Percentiles rank a stretch among this genome's conserved stretches.
Evolutionary conservation across 2,888 invertebrate genomes (phyloP).

Genomic region (Melinopterus prodromus): DNA sequence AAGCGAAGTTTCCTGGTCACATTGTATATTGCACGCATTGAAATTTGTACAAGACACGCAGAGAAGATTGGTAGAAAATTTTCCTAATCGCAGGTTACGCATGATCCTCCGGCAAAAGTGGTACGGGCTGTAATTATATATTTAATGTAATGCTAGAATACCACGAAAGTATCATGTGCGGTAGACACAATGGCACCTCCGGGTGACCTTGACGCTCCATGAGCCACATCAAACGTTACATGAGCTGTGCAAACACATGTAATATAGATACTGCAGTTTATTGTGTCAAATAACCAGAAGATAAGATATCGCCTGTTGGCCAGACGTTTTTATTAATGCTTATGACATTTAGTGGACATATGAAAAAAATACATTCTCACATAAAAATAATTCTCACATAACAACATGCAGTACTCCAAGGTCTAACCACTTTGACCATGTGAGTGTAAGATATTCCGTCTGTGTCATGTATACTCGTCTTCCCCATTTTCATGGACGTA

Average conservation of each 20-base stretch:
- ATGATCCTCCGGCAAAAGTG: background rate
- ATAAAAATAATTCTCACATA: background rate
- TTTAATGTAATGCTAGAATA: background rate
- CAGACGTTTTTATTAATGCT: background rate
- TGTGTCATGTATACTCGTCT: too few relatives aligned
- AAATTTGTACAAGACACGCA: too few relatives aligned
- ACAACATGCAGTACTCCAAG: background rate
- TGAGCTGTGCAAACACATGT: background rate
- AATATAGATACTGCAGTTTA: slow-evolving; percentile 4
- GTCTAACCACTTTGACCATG: too few relatives aligned
- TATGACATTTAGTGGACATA: background rate
- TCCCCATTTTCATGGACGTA: too few relatives aligned
- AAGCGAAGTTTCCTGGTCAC: too few relatives aligned
- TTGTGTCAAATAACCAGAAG: background rate
- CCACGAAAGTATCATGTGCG: background rate
- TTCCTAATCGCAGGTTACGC: background rate
- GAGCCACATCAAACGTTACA: background rate
- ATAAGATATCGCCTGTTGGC: background rate
- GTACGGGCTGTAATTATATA: background rate
- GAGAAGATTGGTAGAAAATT: too few relatives aligned
- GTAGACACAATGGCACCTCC: background rate
- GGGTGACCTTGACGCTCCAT: background rate
- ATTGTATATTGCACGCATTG: too few relatives aligned
- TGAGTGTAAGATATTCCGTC: too few relatives aligned
- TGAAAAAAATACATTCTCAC: too few relatives aligned